Evolutionary conservation across 2,113 vertebrate genomes (phyloP).

Genomic region (Malurus elegans): DNA sequence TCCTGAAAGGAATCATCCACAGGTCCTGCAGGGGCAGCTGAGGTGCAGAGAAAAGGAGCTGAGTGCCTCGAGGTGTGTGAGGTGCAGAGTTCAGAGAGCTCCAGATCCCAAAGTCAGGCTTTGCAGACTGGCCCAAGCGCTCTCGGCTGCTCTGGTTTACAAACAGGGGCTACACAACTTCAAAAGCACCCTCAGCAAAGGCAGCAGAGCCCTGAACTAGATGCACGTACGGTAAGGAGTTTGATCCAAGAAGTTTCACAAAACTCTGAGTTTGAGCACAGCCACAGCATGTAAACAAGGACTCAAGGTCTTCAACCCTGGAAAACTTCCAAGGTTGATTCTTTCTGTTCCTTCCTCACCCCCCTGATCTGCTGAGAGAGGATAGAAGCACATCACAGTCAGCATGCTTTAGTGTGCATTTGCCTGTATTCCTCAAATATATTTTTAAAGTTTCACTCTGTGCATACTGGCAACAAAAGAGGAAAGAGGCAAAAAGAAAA

Average conservation of each 20-base stretch:
- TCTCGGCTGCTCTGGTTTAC: not conserved
- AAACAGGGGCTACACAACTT: not conserved
- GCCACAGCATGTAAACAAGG: not conserved
- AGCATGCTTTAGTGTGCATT: not conserved
- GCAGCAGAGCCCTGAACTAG: not conserved
- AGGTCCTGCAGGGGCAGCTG: not conserved
- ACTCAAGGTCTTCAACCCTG: not conserved
- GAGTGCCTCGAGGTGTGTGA: not conserved
- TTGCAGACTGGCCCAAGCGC: not conserved
- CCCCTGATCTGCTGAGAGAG: not conserved
- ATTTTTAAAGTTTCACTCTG: not conserved
- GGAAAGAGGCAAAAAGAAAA: not conserved
- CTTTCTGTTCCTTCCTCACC: not conserved
- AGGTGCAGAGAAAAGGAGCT: not conserved
- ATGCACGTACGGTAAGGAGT: not conserved
- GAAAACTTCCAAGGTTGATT: not conserved
- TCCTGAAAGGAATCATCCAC: not conserved
- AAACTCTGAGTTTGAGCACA: not conserved
- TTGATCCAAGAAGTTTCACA: not conserved
- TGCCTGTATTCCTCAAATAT: not conserved
- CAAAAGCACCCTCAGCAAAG: not conserved
- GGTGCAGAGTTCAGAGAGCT: not conserved
- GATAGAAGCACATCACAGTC: not conserved
- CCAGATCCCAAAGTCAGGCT: not conserved
- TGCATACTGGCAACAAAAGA: not conserved